Evolutionary conservation across 2,888 invertebrate genomes (phyloP), one percentile per base, ranked within the genome.

Genomic region (Nemurella pictetii): DNA sequence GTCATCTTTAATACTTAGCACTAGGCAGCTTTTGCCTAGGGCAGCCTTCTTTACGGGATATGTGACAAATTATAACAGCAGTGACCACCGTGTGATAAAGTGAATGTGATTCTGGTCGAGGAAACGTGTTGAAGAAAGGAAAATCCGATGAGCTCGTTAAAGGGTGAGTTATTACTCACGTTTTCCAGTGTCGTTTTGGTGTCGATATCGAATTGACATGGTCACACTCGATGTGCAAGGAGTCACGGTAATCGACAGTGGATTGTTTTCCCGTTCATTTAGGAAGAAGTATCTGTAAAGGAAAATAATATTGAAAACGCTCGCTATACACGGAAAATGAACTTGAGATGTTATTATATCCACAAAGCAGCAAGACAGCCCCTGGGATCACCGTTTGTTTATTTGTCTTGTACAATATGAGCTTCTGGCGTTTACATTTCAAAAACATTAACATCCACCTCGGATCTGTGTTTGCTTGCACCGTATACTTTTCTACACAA

Each of bases 191-290:
- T 87, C 87, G 80, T 84, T 85, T 9, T 87, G 87, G n/a, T 88
- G 88, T 86, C 88, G 88, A 73, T 89, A 88, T 75, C 88, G 88
- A 4, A 84, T 25, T 0, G 32, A n/a, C 80, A 78, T 35, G 55
- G 29, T 90, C 88, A 91, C 87, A 27, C 89, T 87, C 0, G 90
- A 90, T 0, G 90, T 90, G 87, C 91, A 91, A 0, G 91, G 91
- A 0, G 89, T 90, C 7, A 91, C 89, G 2, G 90, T 89, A 30
- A 91, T 88, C 78, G 89, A 89, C 32, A 90, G 86, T 7, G 89
- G 89, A 9, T 88, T 88, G 73, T 88, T 87, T 20, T 88, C 86
- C 29, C 89, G 88, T 28, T 89, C 88, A 73, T 89, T 88, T 35
- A 89, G 86, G 87, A 90, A 90, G 85, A 89, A 89, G 84, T 89